Evolutionary conservation across 92 coral and sea anemone genomes (phyloP).

Genomic region (Zoanthus gigantus): DNA sequence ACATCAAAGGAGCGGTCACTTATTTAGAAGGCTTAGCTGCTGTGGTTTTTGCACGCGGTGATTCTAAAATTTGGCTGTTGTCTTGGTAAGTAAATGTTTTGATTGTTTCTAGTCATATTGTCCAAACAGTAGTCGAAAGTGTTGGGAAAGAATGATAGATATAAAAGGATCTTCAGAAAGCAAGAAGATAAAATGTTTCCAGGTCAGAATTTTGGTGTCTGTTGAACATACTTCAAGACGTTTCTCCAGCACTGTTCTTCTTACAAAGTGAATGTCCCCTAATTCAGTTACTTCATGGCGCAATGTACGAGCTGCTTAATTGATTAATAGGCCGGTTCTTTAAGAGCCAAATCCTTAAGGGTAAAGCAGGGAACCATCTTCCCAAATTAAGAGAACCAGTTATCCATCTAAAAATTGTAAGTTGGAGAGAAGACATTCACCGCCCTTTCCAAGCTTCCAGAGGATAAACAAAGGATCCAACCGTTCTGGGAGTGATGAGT

Average conservation of each 20-base stretch:
- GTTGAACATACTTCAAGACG: constrained; percentile 30
- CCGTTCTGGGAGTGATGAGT: constrained; percentile 20
- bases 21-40: constrained; percentile 37
- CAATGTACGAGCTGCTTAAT: constrained; percentile 51
- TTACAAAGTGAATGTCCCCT: constrained; percentile 55
- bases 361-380: constrained; percentile 28
- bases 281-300: constrained; percentile 54
- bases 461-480: constrained; percentile 8
- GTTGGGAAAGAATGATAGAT: constrained; percentile 37
- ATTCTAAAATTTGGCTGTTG: constrained; percentile 13
- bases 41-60: constrained; percentile 23
- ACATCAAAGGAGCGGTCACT: not conserved
- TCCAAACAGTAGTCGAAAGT: not conserved
- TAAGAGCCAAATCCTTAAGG: constrained; percentile 15
- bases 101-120: no score
- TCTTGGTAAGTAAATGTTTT: not conserved
- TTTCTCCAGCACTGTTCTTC: constrained; percentile 29
- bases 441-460: not conserved
- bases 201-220: no score
- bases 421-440: constrained; percentile 27
- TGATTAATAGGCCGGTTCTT: constrained; percentile 38
- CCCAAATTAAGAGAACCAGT: constrained; percentile 43
- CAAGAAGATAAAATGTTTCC: no score
- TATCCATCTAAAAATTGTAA: constrained; percentile 40
- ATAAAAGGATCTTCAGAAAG: constrained; percentile 20